Percentiles rank a stretch among this genome's conserved stretches.
Evolutionary conservation across 1,140 invertebrate species (phyloP).

Genomic region (Euschistus heros): DNA sequence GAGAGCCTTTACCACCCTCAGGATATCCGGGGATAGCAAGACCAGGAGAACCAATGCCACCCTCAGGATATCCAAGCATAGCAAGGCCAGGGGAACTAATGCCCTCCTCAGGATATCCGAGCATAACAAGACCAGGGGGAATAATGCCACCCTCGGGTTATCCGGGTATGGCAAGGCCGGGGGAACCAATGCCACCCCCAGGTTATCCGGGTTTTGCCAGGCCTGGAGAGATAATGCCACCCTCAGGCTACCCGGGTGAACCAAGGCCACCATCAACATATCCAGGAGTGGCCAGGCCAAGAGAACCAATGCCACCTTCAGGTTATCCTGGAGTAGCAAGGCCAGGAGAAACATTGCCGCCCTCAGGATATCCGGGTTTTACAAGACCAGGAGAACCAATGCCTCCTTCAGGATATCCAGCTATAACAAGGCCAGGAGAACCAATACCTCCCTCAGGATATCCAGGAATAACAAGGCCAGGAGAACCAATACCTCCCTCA

Average conservation of each 20-base stretch:
- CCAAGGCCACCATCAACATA: slow-evolving; percentile 12
- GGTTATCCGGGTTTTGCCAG: slow-evolving; percentile 17
- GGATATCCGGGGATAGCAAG: slow-evolving; percentile 18
- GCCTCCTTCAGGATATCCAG: slow-evolving; percentile 23
- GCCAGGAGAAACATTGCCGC: background rate
- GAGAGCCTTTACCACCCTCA: background rate
- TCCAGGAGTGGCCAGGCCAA: slow-evolving; percentile 22
- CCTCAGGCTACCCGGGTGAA: slow-evolving; percentile 9
- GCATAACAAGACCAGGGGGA: slow-evolving; percentile 16
- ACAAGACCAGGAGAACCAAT: slow-evolving; percentile 23
- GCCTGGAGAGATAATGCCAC: slow-evolving; percentile 14
- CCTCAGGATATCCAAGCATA: slow-evolving; percentile 19
- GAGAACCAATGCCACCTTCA: slow-evolving; percentile 17
- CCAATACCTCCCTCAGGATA: no score
- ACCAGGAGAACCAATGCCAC: slow-evolving; percentile 11
- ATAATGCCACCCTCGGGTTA: slow-evolving; percentile 19
- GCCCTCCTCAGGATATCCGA: slow-evolving; percentile 18
- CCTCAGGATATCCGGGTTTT: slow-evolving; percentile 3
- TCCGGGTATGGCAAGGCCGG: slow-evolving; percentile 14
- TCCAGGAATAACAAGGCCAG: no score
- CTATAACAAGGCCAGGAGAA: slow-evolving; percentile 25
- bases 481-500: no score
- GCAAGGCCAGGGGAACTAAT: slow-evolving; percentile 17
- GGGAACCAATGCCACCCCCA: slow-evolving; percentile 17
- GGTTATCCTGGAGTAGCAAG: slow-evolving; percentile 14